Evolutionary conservation across 2,113 vertebrate species (phyloP), one percentile per base, ranked within the genome.

Genomic region (Aspidoscelis tigris): DNA sequence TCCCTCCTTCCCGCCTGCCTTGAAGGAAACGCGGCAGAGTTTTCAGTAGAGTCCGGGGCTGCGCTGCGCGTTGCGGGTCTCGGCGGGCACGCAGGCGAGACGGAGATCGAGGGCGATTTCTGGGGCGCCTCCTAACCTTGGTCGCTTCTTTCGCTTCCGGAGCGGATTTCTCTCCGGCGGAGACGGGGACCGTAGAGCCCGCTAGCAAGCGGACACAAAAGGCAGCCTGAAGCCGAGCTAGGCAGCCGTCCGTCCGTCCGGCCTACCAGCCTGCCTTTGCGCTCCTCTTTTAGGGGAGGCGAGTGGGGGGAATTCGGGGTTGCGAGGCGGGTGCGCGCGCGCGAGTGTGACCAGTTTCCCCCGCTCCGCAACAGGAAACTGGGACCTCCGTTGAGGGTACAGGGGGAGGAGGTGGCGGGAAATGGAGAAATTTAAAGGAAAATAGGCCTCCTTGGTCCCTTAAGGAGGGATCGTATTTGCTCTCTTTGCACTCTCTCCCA

Each of bases 351-450:
- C 33, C 33, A 33, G 33, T 6, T 18, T 55, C 20, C 55, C 39
- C 82, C 73, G 39, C 47, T 53, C 53, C 76, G 39, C 66, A n/a
- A 72, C 66, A 71, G 39, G 39, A 77, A 84, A 84, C 75, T 71
- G 16, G 55, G 33, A n/a, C 14, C 4, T 55, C 22, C 14, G 26
- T 65, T 33, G n/a, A 55, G 55, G 44, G 4, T 7, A 0, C 33
- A 6, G 41, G 3, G 44, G 65, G 20, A 43, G 44, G 3, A 8
- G 4, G 6, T 78, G n/a, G 9, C 10, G 3, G 5, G 26, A 78
- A 78, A 84, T 14, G 20, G 39, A 84, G 76, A 64, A 84, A 78
- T 21, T n/a, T 47, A 61, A 84, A 78, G 65, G 65, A 10, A 21
- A 33, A 47, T 53, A 7, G 21, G 26, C 5, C 22, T 55, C 26